Conservation (phyloP, 2,797 vertebrate species). For the Megalops cyprinoides region DNA sequence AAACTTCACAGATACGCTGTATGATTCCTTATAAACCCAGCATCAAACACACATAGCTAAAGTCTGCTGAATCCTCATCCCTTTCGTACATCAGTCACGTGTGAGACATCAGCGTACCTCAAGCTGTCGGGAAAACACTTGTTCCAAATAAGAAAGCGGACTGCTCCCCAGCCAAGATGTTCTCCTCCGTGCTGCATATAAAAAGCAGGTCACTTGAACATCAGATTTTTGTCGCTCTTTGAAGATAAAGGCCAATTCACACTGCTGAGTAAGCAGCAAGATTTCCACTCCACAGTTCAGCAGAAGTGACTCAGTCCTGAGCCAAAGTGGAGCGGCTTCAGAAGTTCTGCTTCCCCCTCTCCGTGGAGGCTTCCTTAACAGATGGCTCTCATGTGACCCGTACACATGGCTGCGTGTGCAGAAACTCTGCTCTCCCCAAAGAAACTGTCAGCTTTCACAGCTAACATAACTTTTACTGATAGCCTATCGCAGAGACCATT, state of each 20-base stretch:
- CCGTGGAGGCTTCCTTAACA: too few species aligned
- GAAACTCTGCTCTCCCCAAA: background rate
- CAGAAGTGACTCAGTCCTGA: background rate
- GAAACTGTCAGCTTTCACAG: background rate
- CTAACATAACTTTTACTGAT: background rate
- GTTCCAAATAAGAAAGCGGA: too few species aligned
- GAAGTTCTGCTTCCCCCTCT: background rate
- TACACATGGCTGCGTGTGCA: background rate
- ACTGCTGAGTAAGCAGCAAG: background rate
- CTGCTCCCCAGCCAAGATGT: background rate
- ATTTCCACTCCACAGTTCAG: background rate
- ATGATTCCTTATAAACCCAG: background rate
- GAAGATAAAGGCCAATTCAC: background rate
- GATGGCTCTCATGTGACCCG: background rate
- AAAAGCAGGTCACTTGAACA: background rate
- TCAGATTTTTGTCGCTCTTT: background rate
- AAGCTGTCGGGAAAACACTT: too few species aligned
- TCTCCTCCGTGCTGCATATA: background rate
- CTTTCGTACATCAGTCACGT: too few species aligned
- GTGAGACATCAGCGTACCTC: too few species aligned
- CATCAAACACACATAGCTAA: background rate
- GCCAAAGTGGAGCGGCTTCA: background rate
- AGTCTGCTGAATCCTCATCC: background rate
- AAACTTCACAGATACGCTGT: background rate
- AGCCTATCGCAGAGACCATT: background rate